Percentiles rank a stretch among this genome's conserved stretches.
These are phyloP conservation scores for Caenorhabditis zanzibari DNA, from an alignment of 2,888 invertebrate species.

Conservation along the genomic window DNA sequence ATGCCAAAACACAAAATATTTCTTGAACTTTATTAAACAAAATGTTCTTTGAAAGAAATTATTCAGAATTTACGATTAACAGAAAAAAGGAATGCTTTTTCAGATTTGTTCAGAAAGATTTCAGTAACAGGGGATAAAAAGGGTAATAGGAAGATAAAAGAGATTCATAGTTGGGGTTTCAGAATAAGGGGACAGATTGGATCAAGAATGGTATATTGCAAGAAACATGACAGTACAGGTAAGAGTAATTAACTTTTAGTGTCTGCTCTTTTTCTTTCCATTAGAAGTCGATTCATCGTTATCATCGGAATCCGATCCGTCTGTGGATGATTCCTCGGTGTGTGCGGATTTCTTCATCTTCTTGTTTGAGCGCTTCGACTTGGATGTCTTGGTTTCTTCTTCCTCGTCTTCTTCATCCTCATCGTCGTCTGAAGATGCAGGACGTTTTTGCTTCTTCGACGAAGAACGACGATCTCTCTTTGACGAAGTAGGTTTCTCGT, in stretches of 20 bases:
- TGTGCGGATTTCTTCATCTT: no score
- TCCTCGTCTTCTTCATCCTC: no score
- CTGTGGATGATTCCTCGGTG: neutral
- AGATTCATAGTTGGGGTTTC: neutral
- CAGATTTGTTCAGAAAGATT: no score
- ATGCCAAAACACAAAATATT: neutral
- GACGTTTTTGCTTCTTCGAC: slow-evolving; percentile 6
- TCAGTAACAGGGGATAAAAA: no score
- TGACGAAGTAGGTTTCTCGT: neutral
- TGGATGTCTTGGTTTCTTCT: no score
- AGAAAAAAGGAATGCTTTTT: no score
- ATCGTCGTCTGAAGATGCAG: neutral
- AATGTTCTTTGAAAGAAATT: neutral
- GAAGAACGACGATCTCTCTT: slow-evolving; percentile 11
- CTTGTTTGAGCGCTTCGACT: no score
- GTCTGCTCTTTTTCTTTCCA: slow-evolving; percentile 20
- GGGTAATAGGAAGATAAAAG: no score
- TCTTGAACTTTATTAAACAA: neutral
- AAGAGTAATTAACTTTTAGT: neutral
- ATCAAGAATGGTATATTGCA: neutral
- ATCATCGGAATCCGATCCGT: neutral
- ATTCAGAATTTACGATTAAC: no score
- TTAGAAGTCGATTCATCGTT: slow-evolving; percentile 5
- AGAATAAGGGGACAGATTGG: neutral
- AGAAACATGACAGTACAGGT: no score